A percentile compares a stretch with the other conserved stretches of the same genome.
Evolutionary conservation across 2,797 vertebrate genomes (phyloP).

Genomic region (Dermochelys coriacea): DNA sequence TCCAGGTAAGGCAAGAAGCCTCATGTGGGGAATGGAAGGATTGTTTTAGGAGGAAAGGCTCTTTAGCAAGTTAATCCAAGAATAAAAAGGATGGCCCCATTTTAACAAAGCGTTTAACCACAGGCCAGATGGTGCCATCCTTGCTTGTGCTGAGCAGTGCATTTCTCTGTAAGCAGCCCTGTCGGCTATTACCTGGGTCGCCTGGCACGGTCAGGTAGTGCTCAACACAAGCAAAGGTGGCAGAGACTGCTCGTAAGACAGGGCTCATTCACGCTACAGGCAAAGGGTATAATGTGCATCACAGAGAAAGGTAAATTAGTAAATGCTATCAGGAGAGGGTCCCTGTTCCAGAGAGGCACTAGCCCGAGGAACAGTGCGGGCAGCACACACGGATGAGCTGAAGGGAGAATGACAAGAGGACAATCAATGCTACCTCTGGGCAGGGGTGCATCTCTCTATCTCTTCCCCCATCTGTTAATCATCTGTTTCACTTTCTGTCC

Average conservation of each 20-base stretch:
- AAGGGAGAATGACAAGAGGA: not conserved
- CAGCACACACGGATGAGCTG: not conserved
- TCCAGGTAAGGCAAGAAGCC: not conserved
- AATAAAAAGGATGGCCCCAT: not conserved
- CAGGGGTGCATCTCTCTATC: not conserved
- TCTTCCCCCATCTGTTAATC: not conserved
- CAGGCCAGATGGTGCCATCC: not conserved
- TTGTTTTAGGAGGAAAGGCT: not conserved
- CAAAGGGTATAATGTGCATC: not conserved
- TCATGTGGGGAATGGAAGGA: rapidly evolving
- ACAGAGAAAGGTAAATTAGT: not conserved
- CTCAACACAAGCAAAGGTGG: not conserved
- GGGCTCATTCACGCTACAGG: not conserved
- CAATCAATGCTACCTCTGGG: not conserved
- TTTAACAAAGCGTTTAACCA: not conserved
- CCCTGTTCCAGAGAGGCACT: not conserved
- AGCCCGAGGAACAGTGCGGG: not conserved
- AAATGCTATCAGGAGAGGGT: not conserved
- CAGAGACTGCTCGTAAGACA: not conserved
- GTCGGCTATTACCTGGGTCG: not conserved
- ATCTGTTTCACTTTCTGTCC: conserved; percentile 12
- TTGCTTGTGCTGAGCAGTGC: not conserved
- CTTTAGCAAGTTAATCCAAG: not conserved
- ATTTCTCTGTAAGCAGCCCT: not conserved
- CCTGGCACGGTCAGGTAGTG: not conserved